phyloP scores from a whole-genome alignment of 2,888 invertebrate species.

The Bombylius major region DNA sequence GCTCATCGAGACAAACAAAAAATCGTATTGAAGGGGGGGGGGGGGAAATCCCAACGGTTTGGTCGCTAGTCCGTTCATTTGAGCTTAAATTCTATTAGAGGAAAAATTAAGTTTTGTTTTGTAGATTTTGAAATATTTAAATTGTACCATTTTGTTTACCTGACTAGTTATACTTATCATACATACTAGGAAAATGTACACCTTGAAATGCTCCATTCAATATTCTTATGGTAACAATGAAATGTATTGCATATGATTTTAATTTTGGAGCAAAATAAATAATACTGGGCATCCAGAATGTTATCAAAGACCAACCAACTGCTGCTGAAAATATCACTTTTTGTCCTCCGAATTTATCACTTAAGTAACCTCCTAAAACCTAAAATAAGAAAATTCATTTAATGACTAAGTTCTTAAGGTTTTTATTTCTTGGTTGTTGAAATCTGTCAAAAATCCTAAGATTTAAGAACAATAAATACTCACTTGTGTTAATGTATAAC shows the following conservation, averaged over 20 bases:
- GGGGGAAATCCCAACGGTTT: too few species aligned
- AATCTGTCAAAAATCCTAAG: neutral
- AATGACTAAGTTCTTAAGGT: neutral
- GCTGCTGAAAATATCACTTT: slow-evolving; percentile 49
- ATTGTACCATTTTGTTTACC: too few species aligned
- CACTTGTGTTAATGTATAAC: slow-evolving; percentile 53
- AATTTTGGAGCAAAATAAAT: slow-evolving; percentile 34
- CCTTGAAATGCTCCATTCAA: slow-evolving; percentile 53
- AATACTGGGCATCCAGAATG: slow-evolving; percentile 44
- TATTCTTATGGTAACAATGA: slow-evolving; percentile 46
- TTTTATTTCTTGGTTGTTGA: neutral
- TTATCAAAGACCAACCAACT: slow-evolving; percentile 43
- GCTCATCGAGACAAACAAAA: too few species aligned
- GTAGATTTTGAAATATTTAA: too few species aligned
- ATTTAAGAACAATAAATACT: neutral
- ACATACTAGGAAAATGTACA: slow-evolving; percentile 55
- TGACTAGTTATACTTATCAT: slow-evolving; percentile 54
- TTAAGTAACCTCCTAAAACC: slow-evolving; percentile 43
- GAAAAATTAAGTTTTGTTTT: too few species aligned
- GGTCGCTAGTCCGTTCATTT: too few species aligned
- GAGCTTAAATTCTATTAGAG: too few species aligned
- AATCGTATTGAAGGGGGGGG: too few species aligned
- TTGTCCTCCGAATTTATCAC: slow-evolving; percentile 51
- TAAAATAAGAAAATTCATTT: slow-evolving; percentile 11
- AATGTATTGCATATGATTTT: slow-evolving; percentile 37